A percentile compares a stretch with the other conserved stretches of the same genome.
Evolutionary conservation across 1,140 invertebrate genomes (phyloP).

Genomic region (Sitophilus oryzae): DNA sequence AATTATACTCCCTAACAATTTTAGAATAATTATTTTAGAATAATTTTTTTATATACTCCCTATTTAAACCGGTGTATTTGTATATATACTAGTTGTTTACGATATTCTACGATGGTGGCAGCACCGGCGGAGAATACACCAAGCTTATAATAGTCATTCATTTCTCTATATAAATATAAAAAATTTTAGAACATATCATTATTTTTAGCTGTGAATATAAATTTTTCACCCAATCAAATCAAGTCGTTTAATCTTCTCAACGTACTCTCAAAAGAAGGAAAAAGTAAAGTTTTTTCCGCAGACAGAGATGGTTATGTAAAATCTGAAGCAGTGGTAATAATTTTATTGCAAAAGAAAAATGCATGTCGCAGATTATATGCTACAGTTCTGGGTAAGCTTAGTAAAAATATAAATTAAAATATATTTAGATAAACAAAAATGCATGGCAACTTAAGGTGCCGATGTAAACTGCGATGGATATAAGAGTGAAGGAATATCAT

Average conservation of each 20-base stretch:
- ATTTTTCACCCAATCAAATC: slow-evolving; percentile 42
- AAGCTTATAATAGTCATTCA: no score
- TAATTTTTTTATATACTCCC: slow-evolving; percentile 2
- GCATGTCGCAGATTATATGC: slow-evolving; percentile 54
- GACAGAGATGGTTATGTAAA: slow-evolving; percentile 57
- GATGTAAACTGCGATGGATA: slow-evolving; percentile 50
- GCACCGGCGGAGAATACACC: no score
- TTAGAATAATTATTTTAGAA: no score
- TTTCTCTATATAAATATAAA: no score
- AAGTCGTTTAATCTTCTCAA: slow-evolving; percentile 47
- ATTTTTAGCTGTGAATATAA: slow-evolving; percentile 44
- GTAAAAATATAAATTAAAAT: background rate
- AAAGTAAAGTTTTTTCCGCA: slow-evolving; percentile 58
- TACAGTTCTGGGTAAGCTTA: slow-evolving; percentile 45
- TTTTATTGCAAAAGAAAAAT: slow-evolving; percentile 52
- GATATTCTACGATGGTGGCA: no score
- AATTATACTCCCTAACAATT: no score
- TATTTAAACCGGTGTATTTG: no score
- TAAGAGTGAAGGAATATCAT: slow-evolving; percentile 54
- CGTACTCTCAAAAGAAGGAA: slow-evolving; percentile 55
- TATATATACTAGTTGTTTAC: no score
- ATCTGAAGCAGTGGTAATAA: slow-evolving; percentile 52
- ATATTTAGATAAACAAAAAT: background rate
- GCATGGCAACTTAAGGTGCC: slow-evolving; percentile 38
- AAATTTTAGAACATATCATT: no score